phyloP scores from a whole-genome alignment of 2,113 vertebrate genomes.

The Gracilinanus agilis region DNA sequence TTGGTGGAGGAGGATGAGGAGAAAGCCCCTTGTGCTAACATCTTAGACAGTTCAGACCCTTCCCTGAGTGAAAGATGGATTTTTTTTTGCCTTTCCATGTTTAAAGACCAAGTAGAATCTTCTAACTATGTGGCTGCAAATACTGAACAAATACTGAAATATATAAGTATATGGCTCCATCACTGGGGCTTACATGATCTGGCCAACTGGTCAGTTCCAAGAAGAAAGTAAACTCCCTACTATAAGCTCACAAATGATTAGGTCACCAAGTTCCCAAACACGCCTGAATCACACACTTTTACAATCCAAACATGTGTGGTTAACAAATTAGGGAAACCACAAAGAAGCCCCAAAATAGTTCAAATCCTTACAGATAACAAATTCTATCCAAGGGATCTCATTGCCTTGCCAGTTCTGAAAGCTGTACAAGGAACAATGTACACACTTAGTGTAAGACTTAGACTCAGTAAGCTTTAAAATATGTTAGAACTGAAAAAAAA shows the following conservation, averaged over 20 bases:
- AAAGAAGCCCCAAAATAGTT: slow-evolving; percentile 48
- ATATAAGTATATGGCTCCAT: slow-evolving; percentile 76
- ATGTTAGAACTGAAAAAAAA: neutral
- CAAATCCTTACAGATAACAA: slow-evolving; percentile 61
- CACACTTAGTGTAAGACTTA: neutral
- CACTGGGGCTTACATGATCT: slow-evolving; percentile 59
- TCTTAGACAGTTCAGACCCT: neutral
- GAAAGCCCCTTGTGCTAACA: neutral
- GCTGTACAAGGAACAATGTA: neutral
- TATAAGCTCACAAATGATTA: slow-evolving; percentile 60
- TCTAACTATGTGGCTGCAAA: neutral
- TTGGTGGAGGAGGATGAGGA: neutral
- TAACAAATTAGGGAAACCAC: slow-evolving; percentile 68
- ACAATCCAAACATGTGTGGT: slow-evolving; percentile 69
- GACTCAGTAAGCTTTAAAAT: neutral
- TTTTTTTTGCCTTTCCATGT: neutral
- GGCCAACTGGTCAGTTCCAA: slow-evolving; percentile 56
- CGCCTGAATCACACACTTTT: slow-evolving; percentile 56
- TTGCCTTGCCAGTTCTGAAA: slow-evolving; percentile 76
- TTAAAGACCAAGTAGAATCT: neutral
- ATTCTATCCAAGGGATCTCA: slow-evolving; percentile 75
- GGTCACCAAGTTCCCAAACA: slow-evolving; percentile 67
- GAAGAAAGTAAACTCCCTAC: slow-evolving; percentile 77
- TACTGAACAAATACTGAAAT: slow-evolving; percentile 64
- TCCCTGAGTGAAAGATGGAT: neutral